phyloP scores from a whole-genome alignment of 2,888 invertebrate species.

The Agrotis puta region DNA sequence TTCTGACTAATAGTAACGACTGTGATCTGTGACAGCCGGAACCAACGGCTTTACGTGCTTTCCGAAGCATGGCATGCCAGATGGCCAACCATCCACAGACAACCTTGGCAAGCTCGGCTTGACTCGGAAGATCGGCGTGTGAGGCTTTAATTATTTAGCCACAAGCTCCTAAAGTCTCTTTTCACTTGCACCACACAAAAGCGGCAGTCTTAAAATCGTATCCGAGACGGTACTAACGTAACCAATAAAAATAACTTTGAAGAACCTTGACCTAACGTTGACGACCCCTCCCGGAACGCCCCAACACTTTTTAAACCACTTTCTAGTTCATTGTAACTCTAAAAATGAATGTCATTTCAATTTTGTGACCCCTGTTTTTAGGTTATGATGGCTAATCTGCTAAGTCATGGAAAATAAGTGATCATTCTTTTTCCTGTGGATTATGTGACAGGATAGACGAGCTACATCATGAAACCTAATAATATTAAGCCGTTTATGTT shows the following conservation, averaged over 20 bases:
- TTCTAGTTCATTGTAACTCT: slow-evolving; percentile 24
- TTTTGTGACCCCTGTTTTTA: slow-evolving; percentile 10
- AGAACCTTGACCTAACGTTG: slow-evolving; percentile 55
- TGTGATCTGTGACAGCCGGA: no score
- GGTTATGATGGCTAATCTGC: neutral
- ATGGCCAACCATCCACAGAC: no score
- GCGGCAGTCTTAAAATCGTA: slow-evolving; percentile 51
- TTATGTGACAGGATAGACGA: slow-evolving; percentile 1
- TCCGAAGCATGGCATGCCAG: no score
- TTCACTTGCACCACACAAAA: slow-evolving; percentile 50
- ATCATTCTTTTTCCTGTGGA: neutral
- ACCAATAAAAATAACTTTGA: slow-evolving; percentile 62
- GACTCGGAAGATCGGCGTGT: no score
- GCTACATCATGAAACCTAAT: slow-evolving; percentile 1
- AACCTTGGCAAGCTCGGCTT: no score
- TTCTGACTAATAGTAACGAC: no score
- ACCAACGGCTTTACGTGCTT: no score
- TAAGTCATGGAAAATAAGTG: slow-evolving; percentile 20
- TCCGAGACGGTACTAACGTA: slow-evolving; percentile 57
- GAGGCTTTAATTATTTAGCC: no score
- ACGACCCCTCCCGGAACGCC: slow-evolving; percentile 35
- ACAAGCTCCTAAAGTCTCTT: no score
- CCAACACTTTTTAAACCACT: slow-evolving; percentile 37
- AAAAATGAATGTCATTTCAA: slow-evolving; percentile 31
- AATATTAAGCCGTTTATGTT: neutral